phyloP scores from a whole-genome alignment of 2,113 vertebrate genomes.

The Sciurus niger region DNA sequence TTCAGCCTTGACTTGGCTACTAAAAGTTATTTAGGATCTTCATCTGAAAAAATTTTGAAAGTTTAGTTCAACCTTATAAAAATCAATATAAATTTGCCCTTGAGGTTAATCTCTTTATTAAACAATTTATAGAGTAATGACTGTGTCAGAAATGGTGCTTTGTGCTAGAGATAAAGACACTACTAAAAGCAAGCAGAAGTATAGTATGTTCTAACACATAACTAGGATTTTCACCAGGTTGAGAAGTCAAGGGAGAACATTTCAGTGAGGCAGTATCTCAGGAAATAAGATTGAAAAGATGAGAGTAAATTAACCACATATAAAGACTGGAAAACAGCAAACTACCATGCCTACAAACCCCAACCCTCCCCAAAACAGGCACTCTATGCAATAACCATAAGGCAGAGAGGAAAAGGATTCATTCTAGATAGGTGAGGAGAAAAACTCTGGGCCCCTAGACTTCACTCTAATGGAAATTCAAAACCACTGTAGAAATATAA shows the following conservation, averaged over 20 bases:
- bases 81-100: neutral
- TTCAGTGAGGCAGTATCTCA: neutral
- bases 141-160: neutral
- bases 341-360: fast-evolving
- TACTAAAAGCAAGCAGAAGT: too few species aligned
- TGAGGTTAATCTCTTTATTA: neutral
- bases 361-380: neutral
- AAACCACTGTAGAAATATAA: neutral
- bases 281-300: neutral
- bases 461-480: neutral
- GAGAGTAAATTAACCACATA: neutral
- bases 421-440: neutral
- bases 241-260: neutral
- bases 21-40: neutral
- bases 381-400: neutral
- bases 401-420: neutral
- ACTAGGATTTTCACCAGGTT: neutral
- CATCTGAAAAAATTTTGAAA: neutral
- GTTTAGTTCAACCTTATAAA: neutral
- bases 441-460: neutral
- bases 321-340: neutral
- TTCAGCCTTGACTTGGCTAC: neutral
- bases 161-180: neutral
- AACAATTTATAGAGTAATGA: neutral
- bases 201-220: fast-evolving